Evolutionary conservation across 2,113 vertebrate species (phyloP).

Genomic region (Boulengeromyrus knoepffleri): DNA sequence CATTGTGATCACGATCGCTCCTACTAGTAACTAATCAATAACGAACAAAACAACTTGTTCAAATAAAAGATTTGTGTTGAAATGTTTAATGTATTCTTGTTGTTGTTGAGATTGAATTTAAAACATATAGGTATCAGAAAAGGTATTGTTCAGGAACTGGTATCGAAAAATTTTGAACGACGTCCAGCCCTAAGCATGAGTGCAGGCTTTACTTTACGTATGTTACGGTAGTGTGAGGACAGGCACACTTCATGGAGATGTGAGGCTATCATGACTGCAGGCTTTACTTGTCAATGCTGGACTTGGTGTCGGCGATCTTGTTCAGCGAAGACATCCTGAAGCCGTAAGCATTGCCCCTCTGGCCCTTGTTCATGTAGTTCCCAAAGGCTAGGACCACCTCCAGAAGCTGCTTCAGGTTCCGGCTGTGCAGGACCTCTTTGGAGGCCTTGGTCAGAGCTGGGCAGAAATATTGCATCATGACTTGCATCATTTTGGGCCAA

Average conservation of each 20-base stretch:
- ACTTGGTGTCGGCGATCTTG: slow-evolving; percentile 97
- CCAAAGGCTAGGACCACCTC: slow-evolving; percentile 96
- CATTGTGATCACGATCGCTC: too few species aligned
- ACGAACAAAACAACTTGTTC: too few species aligned
- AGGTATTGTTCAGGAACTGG: too few species aligned
- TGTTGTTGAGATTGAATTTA: too few species aligned
- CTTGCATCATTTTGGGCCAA: not conserved
- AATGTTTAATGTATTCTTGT: too few species aligned
- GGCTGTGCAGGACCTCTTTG: slow-evolving; percentile 83
- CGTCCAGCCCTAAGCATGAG: too few species aligned
- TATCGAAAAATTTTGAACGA: too few species aligned
- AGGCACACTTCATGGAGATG: not conserved
- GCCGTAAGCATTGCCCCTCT: slow-evolving; percentile 91
- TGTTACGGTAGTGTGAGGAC: not conserved
- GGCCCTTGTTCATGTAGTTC: slow-evolving; percentile 99
- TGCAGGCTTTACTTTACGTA: too few species aligned
- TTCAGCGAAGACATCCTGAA: slow-evolving; percentile 97
- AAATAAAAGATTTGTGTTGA: too few species aligned
- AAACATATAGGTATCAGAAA: too few species aligned
- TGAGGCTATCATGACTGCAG: not conserved
- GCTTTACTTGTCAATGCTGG: slow-evolving; percentile 97
- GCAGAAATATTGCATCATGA: not conserved
- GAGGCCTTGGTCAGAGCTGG: slow-evolving; percentile 81
- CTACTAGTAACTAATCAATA: too few species aligned
- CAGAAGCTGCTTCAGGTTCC: slow-evolving; percentile 82